Conservation (phyloP, 64 coral and sea anemone genomes). For the Montipora sp. region DNA sequence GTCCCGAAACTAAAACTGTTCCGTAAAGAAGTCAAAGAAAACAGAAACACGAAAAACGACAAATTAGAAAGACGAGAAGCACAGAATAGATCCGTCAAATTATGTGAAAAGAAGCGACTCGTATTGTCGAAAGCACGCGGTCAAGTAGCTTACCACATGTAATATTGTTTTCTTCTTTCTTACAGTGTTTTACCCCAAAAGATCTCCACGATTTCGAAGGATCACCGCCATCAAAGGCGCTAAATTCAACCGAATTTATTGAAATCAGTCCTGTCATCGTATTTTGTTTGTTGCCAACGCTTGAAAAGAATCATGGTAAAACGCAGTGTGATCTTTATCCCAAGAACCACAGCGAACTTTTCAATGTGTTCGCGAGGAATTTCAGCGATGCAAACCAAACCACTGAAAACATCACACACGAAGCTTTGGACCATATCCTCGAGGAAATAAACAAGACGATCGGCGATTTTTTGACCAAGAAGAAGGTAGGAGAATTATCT, state of each 20-base stretch:
- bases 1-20: too few relatives aligned
- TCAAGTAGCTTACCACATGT: background rate
- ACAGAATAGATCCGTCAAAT: background rate
- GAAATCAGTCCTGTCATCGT: slow-evolving; percentile 16
- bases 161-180: background rate
- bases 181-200: background rate
- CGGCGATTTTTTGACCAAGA: slow-evolving; percentile 5
- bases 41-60: background rate
- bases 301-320: slow-evolving; percentile 34
- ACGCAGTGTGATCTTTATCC: background rate
- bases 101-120: background rate
- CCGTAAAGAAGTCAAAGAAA: background rate
- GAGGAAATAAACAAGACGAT: slow-evolving; percentile 25
- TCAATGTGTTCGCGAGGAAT: slow-evolving; percentile 18
- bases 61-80: background rate
- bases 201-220: background rate
- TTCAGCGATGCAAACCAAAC: background rate
- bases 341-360: slow-evolving; percentile 56
- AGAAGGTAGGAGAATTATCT: slow-evolving; percentile 16
- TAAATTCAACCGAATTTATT: slow-evolving; percentile 4
- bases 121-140: slow-evolving; percentile 2
- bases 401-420: background rate
- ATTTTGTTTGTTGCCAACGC: slow-evolving; percentile 26
- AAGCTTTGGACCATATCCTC: slow-evolving; percentile 3
- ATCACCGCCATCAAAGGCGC: background rate